Percentiles rank a stretch among this genome's conserved stretches.
phyloP scores from a whole-genome alignment of 2,888 invertebrate species.

The Cerastis rubricosa region DNA sequence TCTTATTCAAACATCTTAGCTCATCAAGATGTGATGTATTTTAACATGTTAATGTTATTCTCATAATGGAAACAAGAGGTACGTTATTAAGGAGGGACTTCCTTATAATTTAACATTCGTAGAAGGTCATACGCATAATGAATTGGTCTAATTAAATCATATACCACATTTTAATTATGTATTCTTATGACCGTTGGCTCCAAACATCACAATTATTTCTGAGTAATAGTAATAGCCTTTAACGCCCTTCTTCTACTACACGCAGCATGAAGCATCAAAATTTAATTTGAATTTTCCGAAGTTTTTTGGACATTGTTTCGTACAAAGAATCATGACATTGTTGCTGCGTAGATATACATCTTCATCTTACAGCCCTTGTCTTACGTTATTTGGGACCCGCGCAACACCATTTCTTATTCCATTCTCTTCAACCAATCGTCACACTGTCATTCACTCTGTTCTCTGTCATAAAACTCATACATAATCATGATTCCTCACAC shows the following conservation, averaged over 20 bases:
- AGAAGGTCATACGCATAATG: slow-evolving; percentile 37
- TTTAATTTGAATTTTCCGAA: background rate
- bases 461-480: background rate
- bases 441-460: background rate
- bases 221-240: background rate
- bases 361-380: background rate
- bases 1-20: background rate
- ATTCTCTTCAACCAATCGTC: background rate
- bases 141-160: slow-evolving; percentile 30
- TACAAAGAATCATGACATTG: background rate
- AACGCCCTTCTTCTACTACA: too few relatives aligned
- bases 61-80: slow-evolving; percentile 11
- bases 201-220: background rate
- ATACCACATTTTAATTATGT: background rate
- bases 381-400: too few relatives aligned
- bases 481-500: background rate
- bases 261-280: background rate
- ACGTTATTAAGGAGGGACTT: slow-evolving; percentile 21
- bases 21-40: slow-evolving; percentile 20
- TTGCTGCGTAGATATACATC: background rate
- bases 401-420: background rate
- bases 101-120: slow-evolving; percentile 37
- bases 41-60: slow-evolving; percentile 8
- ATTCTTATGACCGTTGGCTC: background rate
- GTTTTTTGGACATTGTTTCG: background rate